These are phyloP conservation scores for Oegoconia quadripuncta DNA, from an alignment of 2,888 invertebrate genomes.

Conservation along the genomic window DNA sequence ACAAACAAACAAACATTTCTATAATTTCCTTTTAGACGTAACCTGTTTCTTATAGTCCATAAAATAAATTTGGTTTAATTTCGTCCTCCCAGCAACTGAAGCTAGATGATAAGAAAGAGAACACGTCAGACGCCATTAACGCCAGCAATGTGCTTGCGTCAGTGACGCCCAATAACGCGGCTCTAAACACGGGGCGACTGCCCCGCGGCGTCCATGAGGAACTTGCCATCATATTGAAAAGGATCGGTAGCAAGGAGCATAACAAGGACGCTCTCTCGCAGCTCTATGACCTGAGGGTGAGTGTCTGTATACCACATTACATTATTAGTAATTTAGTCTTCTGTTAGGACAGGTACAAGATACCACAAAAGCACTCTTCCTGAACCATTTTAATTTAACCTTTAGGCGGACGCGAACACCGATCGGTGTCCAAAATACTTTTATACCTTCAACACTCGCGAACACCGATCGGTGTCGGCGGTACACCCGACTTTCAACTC, in stretches of 20 bases:
- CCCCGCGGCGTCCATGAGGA: slow-evolving; percentile 91
- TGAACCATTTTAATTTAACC: too few relatives aligned
- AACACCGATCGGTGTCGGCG: too few relatives aligned
- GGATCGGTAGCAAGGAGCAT: slow-evolving; percentile 93
- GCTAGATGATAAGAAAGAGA: slow-evolving; percentile 78
- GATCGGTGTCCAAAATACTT: too few relatives aligned
- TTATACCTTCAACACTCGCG: too few relatives aligned
- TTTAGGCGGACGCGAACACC: too few relatives aligned
- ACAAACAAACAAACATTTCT: too few relatives aligned
- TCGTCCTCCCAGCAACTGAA: slow-evolving; percentile 60
- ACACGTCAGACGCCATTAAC: slow-evolving; percentile 48
- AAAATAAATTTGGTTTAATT: neutral
- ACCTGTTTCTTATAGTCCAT: neutral
- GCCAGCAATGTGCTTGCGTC: slow-evolving; percentile 71
- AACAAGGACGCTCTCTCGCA: slow-evolving; percentile 89
- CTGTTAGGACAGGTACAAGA: too few relatives aligned
- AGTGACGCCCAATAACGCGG: slow-evolving; percentile 54
- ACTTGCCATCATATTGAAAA: slow-evolving; percentile 92
- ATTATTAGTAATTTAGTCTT: too few relatives aligned
- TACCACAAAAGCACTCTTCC: too few relatives aligned
- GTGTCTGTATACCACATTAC: slow-evolving; percentile 11
- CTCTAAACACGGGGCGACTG: slow-evolving; percentile 62
- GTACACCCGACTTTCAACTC: too few relatives aligned
- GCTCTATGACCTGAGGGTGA: slow-evolving; percentile 85
- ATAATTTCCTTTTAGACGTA: neutral